Evolutionary conservation across 2,888 invertebrate genomes (phyloP).

Genomic region (Ectemnius continuus): DNA sequence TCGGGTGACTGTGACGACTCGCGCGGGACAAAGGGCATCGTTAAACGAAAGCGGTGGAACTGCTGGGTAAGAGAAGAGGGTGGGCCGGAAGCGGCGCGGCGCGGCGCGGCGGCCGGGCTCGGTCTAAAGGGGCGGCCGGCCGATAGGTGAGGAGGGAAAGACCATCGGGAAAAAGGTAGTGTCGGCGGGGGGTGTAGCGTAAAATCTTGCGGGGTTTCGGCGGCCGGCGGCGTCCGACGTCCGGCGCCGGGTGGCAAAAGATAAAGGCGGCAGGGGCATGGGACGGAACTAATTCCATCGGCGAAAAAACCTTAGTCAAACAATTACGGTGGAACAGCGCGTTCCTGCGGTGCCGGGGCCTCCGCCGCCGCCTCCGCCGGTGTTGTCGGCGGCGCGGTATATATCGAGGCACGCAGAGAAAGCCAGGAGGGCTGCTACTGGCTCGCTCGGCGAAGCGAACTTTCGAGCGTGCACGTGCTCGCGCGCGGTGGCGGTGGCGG

Average conservation of each 20-base stretch:
- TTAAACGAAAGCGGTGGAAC: conserved; percentile 1
- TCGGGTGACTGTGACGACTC: too few species aligned
- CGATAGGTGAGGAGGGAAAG: conserved; percentile 5
- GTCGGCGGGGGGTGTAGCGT: conserved; percentile 9
- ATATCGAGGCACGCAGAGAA: conserved; percentile 6
- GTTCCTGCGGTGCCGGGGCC: conserved; percentile 24
- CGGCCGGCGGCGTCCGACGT: background rate
- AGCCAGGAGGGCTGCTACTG: conserved; percentile 8
- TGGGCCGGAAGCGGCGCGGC: conserved; percentile 22
- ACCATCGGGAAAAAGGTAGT: background rate
- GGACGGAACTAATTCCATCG: conserved; percentile 35
- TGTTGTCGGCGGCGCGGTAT: background rate
- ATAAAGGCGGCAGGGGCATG: conserved; percentile 22
- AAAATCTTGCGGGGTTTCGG: conserved; percentile 25
- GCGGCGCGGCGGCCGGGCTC: conserved; percentile 2
- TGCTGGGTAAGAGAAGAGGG: background rate
- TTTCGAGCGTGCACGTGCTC: conserved; percentile 37
- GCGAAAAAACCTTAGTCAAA: conserved; percentile 45
- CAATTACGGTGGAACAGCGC: conserved; percentile 43
- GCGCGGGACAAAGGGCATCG: too few species aligned
- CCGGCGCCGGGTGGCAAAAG: conserved; percentile 14
- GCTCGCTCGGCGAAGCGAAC: conserved; percentile 31
- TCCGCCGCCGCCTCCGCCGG: background rate
- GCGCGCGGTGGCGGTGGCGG: background rate
- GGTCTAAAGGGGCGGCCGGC: conserved; percentile 12